A percentile compares a stretch with the other conserved stretches of the same genome.
These are phyloP conservation scores for Excalfactoria chinensis DNA, from an alignment of 2,113 vertebrate species.

Conservation along the genomic window DNA sequence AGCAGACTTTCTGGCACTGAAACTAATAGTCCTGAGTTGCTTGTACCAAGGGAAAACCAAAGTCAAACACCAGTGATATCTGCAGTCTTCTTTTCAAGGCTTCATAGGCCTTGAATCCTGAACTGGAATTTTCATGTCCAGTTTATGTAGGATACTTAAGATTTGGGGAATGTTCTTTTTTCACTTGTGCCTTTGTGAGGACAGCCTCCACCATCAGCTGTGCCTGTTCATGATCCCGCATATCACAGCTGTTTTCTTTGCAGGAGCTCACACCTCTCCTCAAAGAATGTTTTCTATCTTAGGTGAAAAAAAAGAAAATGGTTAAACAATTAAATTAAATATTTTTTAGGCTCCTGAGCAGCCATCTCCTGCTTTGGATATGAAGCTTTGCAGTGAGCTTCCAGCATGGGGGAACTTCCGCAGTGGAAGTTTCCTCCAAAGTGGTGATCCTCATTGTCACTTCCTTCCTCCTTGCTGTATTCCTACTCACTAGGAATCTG, in stretches of 20 bases:
- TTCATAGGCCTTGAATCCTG: neutral
- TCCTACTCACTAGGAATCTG: neutral
- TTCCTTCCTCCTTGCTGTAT: neutral
- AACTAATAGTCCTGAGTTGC: neutral
- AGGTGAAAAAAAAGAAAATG: neutral
- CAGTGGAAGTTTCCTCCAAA: neutral
- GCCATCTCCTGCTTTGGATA: neutral
- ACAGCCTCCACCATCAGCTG: neutral
- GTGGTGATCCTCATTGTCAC: neutral
- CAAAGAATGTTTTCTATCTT: neutral
- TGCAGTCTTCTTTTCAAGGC: neutral
- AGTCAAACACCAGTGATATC: neutral
- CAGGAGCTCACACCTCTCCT: neutral
- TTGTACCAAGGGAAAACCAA: neutral
- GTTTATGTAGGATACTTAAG: neutral
- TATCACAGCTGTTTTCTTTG: neutral
- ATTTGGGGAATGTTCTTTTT: neutral
- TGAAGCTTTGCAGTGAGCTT: neutral
- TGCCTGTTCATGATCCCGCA: neutral
- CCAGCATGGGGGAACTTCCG: accelerated
- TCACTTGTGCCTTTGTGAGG: neutral
- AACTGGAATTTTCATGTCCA: neutral
- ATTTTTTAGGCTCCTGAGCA: neutral
- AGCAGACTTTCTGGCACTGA: neutral
- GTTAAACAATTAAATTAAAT: neutral